Percentiles rank a stretch among this genome's conserved stretches.
phyloP scores from a whole-genome alignment of 2,888 invertebrate genomes.

The Linnaemya vulpina region DNA sequence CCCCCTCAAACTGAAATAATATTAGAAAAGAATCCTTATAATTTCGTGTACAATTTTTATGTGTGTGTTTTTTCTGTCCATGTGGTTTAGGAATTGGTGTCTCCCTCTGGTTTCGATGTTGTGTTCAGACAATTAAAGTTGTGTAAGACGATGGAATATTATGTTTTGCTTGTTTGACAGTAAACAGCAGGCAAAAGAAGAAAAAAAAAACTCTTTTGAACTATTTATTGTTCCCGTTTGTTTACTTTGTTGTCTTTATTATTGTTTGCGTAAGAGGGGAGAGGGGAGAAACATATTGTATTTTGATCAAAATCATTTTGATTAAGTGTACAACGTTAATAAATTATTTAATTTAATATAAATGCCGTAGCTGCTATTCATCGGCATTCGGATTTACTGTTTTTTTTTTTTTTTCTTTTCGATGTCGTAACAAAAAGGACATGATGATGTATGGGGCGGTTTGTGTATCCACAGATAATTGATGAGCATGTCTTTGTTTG shows the following conservation, averaged over 20 bases:
- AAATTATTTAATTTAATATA: slow-evolving; percentile 59
- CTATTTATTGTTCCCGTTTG: background rate
- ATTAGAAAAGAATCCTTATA: background rate
- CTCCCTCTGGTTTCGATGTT: background rate
- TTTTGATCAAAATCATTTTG: slow-evolving; percentile 58
- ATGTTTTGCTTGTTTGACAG: background rate
- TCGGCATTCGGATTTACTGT: background rate
- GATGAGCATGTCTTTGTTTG: background rate
- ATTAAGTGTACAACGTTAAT: slow-evolving; percentile 59
- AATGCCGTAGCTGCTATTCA: background rate
- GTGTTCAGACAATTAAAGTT: background rate
- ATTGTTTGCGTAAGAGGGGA: background rate
- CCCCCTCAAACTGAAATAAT: background rate
- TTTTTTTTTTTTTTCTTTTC: background rate
- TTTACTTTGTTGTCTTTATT: background rate
- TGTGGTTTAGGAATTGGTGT: background rate
- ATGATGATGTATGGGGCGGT: background rate
- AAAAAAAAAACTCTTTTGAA: background rate
- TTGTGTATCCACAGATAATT: background rate
- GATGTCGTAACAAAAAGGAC: background rate
- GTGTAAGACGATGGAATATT: background rate
- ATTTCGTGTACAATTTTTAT: background rate
- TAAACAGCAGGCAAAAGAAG: slow-evolving; percentile 14
- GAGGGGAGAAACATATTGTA: slow-evolving; percentile 1
- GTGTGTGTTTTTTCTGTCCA: background rate